Evolutionary conservation across 2,888 invertebrate genomes (phyloP).

Genomic region (Cotesia congregata): DNA sequence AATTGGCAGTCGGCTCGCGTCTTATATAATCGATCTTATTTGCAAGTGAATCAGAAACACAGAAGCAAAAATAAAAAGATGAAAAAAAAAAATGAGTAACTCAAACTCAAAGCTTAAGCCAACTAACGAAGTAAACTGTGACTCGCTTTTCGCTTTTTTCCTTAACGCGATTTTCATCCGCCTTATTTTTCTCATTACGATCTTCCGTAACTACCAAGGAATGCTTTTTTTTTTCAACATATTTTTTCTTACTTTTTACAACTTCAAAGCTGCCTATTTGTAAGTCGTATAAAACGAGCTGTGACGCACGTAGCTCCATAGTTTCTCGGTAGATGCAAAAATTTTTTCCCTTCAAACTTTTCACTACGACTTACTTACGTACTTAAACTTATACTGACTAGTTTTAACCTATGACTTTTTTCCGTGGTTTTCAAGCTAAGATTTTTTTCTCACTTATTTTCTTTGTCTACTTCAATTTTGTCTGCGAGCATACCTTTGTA

Average conservation of each 20-base stretch:
- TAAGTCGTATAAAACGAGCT: neutral
- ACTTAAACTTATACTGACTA: neutral
- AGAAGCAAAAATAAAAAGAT: slow-evolving; percentile 43
- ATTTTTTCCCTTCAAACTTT: slow-evolving; percentile 15
- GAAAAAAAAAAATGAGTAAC: neutral
- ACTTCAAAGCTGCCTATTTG: slow-evolving; percentile 21
- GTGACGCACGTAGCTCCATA: slow-evolving; percentile 12
- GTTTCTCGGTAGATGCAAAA: slow-evolving; percentile 1
- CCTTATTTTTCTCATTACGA: slow-evolving; percentile 23
- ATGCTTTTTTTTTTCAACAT: slow-evolving; percentile 5
- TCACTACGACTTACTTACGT: slow-evolving; percentile 17
- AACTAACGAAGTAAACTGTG: slow-evolving; percentile 51
- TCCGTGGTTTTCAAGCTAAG: neutral
- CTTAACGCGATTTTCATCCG: slow-evolving; percentile 50
- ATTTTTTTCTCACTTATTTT: slow-evolving; percentile 7
- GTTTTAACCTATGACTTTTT: slow-evolving; percentile 6
- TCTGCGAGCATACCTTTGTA: neutral
- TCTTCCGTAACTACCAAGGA: neutral
- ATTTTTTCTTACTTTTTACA: neutral
- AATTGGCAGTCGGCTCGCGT: slow-evolving; percentile 56
- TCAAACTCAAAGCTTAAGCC: slow-evolving; percentile 40
- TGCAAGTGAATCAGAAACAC: slow-evolving; percentile 58
- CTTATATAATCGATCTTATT: slow-evolving; percentile 63
- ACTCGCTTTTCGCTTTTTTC: slow-evolving; percentile 38
- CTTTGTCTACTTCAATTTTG: slow-evolving; percentile 19